Evolutionary conservation across 2,888 invertebrate genomes (phyloP).

Genomic region (Lamellibrachia columna): DNA sequence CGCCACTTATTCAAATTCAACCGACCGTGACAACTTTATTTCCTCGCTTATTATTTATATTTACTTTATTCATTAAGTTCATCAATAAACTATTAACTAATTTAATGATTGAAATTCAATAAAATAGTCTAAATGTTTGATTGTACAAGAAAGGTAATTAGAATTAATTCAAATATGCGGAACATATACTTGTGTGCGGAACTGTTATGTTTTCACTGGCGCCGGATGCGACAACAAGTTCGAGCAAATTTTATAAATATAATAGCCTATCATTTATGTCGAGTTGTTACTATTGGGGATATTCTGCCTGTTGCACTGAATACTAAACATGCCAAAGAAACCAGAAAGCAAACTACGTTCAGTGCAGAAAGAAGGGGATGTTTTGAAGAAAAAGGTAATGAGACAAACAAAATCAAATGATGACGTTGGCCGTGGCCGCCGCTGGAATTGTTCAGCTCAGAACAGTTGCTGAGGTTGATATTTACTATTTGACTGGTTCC

Average conservation of each 20-base stretch:
- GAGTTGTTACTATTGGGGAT: background rate
- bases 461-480: no score
- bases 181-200: background rate
- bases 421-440: no score
- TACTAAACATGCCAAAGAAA: background rate
- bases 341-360: background rate
- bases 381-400: background rate
- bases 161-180: background rate
- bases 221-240: conserved; percentile 12
- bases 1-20: background rate
- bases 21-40: background rate
- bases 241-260: background rate
- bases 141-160: background rate
- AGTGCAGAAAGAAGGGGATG: background rate
- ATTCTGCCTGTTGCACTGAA: background rate
- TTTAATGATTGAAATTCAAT: background rate
- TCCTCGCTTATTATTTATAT: no score
- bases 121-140: background rate
- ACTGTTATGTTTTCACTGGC: conserved; percentile 12
- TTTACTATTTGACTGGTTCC: no score
- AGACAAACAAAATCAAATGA: background rate
- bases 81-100: background rate
- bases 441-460: no score
- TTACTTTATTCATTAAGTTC: background rate
- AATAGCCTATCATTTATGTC: background rate